phyloP scores from a whole-genome alignment of 92 coral and sea anemone species.

The Porites rus region DNA sequence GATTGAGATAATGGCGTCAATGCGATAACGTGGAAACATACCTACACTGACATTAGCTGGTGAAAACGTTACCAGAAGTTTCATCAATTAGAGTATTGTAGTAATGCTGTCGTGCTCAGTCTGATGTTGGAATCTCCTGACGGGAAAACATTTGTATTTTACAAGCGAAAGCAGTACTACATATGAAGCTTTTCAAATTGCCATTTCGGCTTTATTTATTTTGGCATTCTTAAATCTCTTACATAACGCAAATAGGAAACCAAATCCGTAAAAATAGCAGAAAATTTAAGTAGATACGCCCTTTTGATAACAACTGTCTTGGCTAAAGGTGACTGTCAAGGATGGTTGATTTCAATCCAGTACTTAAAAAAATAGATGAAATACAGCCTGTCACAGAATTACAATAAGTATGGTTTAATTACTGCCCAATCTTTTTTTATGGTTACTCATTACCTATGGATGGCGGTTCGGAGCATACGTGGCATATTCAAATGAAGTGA shows the following conservation, averaged over 20 bases:
- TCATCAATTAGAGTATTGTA: not conserved
- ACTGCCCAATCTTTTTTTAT: constrained; percentile 5
- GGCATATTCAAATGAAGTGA: not conserved
- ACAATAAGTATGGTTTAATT: not conserved
- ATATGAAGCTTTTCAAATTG: too few species aligned
- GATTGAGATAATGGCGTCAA: too few species aligned
- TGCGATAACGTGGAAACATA: too few species aligned
- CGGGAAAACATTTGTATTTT: not conserved
- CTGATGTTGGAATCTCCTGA: not conserved
- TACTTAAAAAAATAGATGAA: not conserved
- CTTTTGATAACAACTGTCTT: not conserved
- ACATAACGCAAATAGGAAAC: too few species aligned
- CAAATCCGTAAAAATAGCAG: too few species aligned
- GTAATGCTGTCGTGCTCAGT: not conserved
- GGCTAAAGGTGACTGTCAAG: not conserved
- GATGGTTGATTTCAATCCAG: not conserved
- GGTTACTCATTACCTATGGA: not conserved
- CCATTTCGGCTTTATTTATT: not conserved
- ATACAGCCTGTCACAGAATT: not conserved
- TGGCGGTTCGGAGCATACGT: not conserved
- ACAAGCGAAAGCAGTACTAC: too few species aligned
- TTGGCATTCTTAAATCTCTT: not conserved
- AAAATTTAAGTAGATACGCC: not conserved
- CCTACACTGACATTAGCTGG: too few species aligned
- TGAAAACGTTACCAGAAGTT: too few species aligned